Conservation (phyloP, 2,113 vertebrate species). For the Phyllopteryx taeniolatus region DNA sequence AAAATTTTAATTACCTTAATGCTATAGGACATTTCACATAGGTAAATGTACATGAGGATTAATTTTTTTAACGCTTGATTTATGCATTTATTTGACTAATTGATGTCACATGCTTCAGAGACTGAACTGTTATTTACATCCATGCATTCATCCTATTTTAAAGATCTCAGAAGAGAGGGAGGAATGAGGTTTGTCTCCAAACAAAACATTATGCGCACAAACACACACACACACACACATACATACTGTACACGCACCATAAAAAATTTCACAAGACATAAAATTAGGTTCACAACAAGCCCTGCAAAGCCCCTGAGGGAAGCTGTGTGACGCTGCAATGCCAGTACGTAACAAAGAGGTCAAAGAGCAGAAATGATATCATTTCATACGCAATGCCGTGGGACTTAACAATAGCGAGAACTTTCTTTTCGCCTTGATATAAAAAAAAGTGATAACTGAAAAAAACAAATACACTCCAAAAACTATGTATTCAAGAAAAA, state of each 20-base stretch:
- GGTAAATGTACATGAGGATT: not conserved
- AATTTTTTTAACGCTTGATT: not conserved
- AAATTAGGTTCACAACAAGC: conserved; percentile 14
- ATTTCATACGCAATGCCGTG: conserved; percentile 11
- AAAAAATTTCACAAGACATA: not conserved
- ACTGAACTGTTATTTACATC: not conserved
- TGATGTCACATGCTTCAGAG: not conserved
- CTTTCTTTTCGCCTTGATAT: conserved; percentile 9
- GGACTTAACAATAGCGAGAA: not conserved
- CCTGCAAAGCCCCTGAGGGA: conserved; percentile 5
- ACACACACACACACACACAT: conserved; percentile 2
- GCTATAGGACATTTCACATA: not conserved
- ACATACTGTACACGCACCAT: not conserved
- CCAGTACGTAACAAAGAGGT: conserved; percentile 11
- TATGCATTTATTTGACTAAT: not conserved
- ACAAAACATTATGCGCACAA: conserved; percentile 28
- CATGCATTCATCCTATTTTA: not conserved
- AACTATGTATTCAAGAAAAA: conserved; percentile 28
- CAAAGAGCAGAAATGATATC: not conserved
- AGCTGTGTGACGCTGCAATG: conserved; percentile 5
- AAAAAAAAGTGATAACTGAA: not conserved
- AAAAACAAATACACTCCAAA: conserved; percentile 7
- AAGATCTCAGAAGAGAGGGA: not conserved
- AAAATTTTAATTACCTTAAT: conserved; percentile 10
- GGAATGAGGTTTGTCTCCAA: conserved; percentile 17